Base-by-base conservation (phyloP, 2,113 vertebrate genomes). In the Cygnus buccinator region DNA sequence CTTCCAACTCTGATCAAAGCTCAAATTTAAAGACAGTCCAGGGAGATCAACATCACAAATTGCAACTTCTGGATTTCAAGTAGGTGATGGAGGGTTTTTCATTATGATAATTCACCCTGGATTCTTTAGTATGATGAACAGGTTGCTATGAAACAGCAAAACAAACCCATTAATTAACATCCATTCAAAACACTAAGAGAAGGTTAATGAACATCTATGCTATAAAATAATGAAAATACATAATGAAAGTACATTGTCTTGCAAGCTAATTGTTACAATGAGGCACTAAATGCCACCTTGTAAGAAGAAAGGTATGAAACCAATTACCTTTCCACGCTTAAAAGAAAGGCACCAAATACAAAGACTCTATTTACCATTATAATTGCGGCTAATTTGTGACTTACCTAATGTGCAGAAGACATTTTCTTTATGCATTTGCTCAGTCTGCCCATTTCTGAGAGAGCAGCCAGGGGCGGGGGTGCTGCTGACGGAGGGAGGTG, bases 51-150 rank as follows among this genome's bases (percentile, higher is more conserved):
- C 98, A 89, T 8, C 97, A 96, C 4, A 95, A 98, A 96, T 83
- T 99, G 82, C 97, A 98, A 67, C 91, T 98, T 94, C 96, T 98
- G 95, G 98, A 99, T 93, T 97, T 97, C 95, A 99, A 97, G 98
- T 99, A 97, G 96, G 98, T 97, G 90, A 95, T 73, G 46, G 54
- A 94, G 87, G 39, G 58, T 77, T 98, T 97, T 97, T 87, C 93
- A 95, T 95, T 94, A 72, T 71, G 66, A 87, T 96, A 96, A 90
- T 97, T 85, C 62, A 84, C 80, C 63, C 58, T 19, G 41, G 96
- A 67, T 31, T 6, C 37, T 91, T 96, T 78, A 66, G 43, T 37
- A 54, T 92, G 91, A 78, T 75, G 84, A 97, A 75, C 78, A 66
- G 37, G 28, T 58, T 97, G 83, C 73, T 87, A 74, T 44, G 63